These are phyloP conservation scores for Leptinotarsa texana DNA, from an alignment of 1,140 invertebrate genomes.

Conservation along the genomic window DNA sequence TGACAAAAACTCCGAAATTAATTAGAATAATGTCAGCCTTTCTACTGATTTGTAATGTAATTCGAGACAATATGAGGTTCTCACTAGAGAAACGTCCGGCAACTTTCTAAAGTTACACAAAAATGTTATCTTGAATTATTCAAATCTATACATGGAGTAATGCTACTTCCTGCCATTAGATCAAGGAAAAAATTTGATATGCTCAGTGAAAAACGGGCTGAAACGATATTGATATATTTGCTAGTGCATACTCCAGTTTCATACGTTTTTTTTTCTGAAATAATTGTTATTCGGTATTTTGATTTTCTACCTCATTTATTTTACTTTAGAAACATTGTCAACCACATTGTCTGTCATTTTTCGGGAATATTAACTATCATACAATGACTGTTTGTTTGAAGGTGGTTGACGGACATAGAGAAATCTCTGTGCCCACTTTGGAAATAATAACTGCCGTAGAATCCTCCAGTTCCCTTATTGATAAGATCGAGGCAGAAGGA, in stretches of 20 bases:
- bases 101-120: neutral
- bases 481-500: no score
- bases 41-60: slow-evolving; percentile 4
- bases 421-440: no score
- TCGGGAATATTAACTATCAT: no score
- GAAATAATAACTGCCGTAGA: no score
- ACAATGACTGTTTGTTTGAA: no score
- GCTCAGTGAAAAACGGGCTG: neutral
- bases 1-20: slow-evolving; percentile 5
- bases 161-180: neutral
- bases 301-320: neutral
- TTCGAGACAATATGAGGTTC: slow-evolving; percentile 5
- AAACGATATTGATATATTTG: neutral
- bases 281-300: neutral
- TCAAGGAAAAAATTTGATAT: neutral
- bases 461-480: no score
- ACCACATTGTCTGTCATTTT: no score
- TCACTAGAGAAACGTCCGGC: neutral
- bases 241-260: neutral
- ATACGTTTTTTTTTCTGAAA: neutral
- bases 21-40: slow-evolving; percentile 6
- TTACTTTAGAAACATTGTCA: neutral
- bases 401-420: no score
- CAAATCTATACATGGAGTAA: neutral
- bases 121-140: neutral